Conservation (phyloP, 2,888 invertebrate genomes). For the Dolichomitus sp. region DNA sequence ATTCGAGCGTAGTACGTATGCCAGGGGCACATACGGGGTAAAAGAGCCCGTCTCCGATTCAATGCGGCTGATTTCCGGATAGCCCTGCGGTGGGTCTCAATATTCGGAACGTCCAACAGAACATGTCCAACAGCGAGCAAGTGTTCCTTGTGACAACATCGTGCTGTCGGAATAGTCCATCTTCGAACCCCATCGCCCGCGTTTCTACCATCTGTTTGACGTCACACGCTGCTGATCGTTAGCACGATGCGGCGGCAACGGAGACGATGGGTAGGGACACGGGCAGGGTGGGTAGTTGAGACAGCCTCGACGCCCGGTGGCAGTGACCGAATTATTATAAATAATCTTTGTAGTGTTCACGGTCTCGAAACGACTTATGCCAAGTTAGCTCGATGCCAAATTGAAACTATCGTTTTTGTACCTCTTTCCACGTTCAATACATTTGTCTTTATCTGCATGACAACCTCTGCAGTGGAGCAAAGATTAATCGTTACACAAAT, state of each 20-base stretch:
- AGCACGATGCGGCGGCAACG: conserved; percentile 54
- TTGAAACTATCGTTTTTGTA: conserved; percentile 12
- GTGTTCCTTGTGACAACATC: conserved; percentile 55
- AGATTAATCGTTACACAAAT: conserved; percentile 6
- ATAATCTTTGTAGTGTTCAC: conserved; percentile 65
- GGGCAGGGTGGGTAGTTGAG: conserved; percentile 7
- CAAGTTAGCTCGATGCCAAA: conserved; percentile 18
- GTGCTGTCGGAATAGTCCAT: conserved; percentile 52
- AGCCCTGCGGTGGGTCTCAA: conserved; percentile 6
- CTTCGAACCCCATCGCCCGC: conserved; percentile 47
- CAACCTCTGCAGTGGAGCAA: neutral
- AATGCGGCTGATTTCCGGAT: conserved; percentile 45
- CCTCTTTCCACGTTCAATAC: neutral
- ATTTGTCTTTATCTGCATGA: neutral
- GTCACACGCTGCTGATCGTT: conserved; percentile 65
- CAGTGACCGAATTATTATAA: conserved; percentile 74
- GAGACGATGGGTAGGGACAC: neutral
- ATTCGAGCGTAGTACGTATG: conserved; percentile 44
- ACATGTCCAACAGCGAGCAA: conserved; percentile 37
- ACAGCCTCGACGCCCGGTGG: conserved; percentile 53
- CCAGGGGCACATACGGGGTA: too few relatives aligned
- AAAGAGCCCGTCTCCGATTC: conserved; percentile 21
- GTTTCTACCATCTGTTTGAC: conserved; percentile 58
- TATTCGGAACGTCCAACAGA: conserved; percentile 25
- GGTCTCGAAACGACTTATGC: conserved; percentile 37